Percentiles rank a stretch among this genome's conserved stretches.
These are phyloP conservation scores for Danio jaintianensis DNA, from an alignment of 2,797 vertebrate genomes.

Conservation along the genomic window DNA sequence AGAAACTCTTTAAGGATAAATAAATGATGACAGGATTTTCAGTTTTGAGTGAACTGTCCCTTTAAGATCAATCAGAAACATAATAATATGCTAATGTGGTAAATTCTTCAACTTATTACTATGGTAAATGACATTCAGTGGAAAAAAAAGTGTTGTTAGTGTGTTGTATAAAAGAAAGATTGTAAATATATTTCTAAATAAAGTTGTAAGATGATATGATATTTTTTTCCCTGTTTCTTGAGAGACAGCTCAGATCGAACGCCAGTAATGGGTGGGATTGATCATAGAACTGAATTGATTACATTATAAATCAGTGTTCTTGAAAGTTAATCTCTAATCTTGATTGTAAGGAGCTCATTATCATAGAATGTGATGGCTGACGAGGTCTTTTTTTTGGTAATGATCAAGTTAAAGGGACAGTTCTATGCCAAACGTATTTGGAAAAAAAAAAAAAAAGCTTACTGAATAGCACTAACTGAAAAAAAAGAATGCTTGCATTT, in stretches of 20 bases:
- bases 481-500: too few species aligned
- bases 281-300: conserved; percentile 74
- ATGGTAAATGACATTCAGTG: not conserved
- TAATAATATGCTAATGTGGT: not conserved
- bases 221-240: not conserved
- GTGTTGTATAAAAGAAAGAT: conserved; percentile 23
- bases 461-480: too few species aligned
- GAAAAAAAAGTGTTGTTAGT: not conserved
- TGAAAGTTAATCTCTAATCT: not conserved
- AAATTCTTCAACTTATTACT: not conserved
- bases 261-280: not conserved
- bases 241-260: not conserved
- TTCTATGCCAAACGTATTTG: too few species aligned
- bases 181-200: conserved; percentile 34
- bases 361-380: not conserved
- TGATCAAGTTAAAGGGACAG: not conserved
- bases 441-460: too few species aligned
- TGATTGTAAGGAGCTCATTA: not conserved
- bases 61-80: not conserved
- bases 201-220: conserved; percentile 14
- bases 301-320: conserved; percentile 65
- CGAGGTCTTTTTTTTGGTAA: not conserved
- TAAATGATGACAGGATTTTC: too few species aligned
- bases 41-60: too few species aligned
- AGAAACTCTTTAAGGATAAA: too few species aligned